A percentile compares a stretch with the other conserved stretches of the same genome.
phyloP scores from a whole-genome alignment of 23 tunicate species.

The Styela plicata region DNA sequence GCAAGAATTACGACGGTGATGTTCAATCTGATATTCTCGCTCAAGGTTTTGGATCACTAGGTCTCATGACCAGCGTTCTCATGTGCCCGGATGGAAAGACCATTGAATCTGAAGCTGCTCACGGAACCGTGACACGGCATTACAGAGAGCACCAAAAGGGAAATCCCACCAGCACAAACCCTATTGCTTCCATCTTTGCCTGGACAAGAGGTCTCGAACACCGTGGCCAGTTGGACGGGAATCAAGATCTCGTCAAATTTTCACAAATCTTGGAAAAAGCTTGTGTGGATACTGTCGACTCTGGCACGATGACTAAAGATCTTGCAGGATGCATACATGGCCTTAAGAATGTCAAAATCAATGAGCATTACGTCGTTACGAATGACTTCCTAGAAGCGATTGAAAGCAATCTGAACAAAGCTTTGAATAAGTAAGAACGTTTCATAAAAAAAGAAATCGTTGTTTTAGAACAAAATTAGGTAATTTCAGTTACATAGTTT shows the following conservation, averaged over 20 bases:
- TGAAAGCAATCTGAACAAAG: conserved; percentile 66
- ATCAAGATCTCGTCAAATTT: conserved; percentile 75
- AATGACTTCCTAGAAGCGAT: conserved; percentile 82
- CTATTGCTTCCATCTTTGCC: conserved; percentile 97
- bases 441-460: background rate
- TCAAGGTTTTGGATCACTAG: conserved; percentile 96
- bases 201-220: conserved; percentile 99
- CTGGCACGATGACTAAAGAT: conserved; percentile 97
- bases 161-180: conserved; percentile 99
- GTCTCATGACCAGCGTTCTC: conserved; percentile 87
- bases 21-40: conserved; percentile 99
- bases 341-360: conserved; percentile 78
- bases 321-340: conserved; percentile 99
- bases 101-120: conserved; percentile 96
- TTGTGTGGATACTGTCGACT: conserved; percentile 92
- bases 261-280: conserved; percentile 92
- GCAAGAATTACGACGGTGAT: conserved; percentile 99
- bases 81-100: conserved; percentile 97
- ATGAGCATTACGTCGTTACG: conserved; percentile 93
- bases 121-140: conserved; percentile 93
- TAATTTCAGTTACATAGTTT: background rate
- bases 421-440: conserved; percentile 29
- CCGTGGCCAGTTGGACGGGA: conserved; percentile 92
- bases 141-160: conserved; percentile 97
- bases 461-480: background rate